phyloP scores from a whole-genome alignment of 2,888 invertebrate species.

The Branchipolynoe longqiensis region DNA sequence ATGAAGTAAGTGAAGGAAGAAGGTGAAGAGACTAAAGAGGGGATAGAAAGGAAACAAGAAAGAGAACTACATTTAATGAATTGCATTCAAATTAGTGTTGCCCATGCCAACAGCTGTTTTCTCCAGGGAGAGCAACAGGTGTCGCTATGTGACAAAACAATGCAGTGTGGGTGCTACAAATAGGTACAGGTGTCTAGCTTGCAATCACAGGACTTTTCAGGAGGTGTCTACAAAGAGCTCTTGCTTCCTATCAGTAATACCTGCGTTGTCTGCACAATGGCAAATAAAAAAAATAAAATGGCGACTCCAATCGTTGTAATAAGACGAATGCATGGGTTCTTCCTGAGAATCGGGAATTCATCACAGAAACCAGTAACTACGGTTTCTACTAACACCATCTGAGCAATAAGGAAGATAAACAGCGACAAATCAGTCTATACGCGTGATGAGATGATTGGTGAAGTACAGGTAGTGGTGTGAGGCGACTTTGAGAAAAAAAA shows the following conservation, averaged over 20 bases:
- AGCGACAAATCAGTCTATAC: constrained; percentile 10
- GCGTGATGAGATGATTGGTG: no score
- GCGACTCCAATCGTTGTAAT: constrained; percentile 63
- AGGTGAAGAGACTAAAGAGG: background rate
- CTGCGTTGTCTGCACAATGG: constrained; percentile 65
- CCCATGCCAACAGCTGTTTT: background rate
- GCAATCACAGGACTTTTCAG: constrained; percentile 14
- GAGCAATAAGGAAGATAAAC: constrained; percentile 34
- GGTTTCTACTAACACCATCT: constrained; percentile 71
- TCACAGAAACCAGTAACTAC: constrained; percentile 70
- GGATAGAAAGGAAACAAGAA: background rate
- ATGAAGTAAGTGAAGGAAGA: background rate
- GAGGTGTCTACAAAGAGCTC: background rate
- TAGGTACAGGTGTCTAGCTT: constrained; percentile 1
- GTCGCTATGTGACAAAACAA: background rate
- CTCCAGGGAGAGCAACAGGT: background rate
- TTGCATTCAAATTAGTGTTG: constrained; percentile 11
- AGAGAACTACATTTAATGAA: background rate
- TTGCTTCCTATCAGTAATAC: constrained; percentile 62
- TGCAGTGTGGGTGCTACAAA: no score
- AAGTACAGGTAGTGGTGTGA: no score
- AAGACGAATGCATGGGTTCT: constrained; percentile 64
- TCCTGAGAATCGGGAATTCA: constrained; percentile 67
- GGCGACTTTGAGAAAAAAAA: no score
- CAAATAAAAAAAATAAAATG: constrained; percentile 63